Evolutionary conservation across 2,113 vertebrate genomes (phyloP).

Genomic region (Sphyrna mokarran): DNA sequence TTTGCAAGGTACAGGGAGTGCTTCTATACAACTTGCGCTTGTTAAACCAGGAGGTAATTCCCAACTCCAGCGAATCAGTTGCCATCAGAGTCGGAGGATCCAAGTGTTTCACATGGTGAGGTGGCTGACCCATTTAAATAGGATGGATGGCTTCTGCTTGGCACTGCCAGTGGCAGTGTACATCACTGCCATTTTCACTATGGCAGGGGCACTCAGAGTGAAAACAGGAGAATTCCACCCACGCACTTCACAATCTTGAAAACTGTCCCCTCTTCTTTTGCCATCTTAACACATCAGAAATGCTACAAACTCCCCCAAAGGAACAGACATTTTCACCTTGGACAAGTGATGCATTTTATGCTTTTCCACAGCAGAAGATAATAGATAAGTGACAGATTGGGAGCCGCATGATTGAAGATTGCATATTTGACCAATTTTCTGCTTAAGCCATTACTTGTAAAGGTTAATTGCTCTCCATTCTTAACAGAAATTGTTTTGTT

Average conservation of each 20-base stretch:
- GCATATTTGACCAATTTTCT: neutral
- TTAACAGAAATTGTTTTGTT: neutral
- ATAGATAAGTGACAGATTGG: neutral
- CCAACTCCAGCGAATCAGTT: too few species aligned
- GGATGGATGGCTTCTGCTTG: too few species aligned
- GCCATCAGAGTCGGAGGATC: too few species aligned
- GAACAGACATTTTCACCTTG: neutral
- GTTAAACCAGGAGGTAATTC: too few species aligned
- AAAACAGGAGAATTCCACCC: too few species aligned
- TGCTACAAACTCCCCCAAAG: neutral
- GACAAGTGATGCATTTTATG: neutral
- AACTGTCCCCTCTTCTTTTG: neutral
- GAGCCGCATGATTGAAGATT: neutral
- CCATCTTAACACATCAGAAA: neutral
- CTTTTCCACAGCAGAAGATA: neutral
- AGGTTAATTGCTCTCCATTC: neutral
- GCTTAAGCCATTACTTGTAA: neutral
- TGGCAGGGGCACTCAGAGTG: too few species aligned
- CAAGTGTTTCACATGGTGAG: too few species aligned
- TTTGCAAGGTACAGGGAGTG: too few species aligned
- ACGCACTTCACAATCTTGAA: neutral
- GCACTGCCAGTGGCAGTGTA: too few species aligned
- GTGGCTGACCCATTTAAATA: too few species aligned
- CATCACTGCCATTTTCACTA: too few species aligned
- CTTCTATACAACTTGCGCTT: too few species aligned